A percentile compares a stretch with the other conserved stretches of the same genome.
Conservation (phyloP, 2,888 invertebrate species). For the Chelonus formosanus region DNA sequence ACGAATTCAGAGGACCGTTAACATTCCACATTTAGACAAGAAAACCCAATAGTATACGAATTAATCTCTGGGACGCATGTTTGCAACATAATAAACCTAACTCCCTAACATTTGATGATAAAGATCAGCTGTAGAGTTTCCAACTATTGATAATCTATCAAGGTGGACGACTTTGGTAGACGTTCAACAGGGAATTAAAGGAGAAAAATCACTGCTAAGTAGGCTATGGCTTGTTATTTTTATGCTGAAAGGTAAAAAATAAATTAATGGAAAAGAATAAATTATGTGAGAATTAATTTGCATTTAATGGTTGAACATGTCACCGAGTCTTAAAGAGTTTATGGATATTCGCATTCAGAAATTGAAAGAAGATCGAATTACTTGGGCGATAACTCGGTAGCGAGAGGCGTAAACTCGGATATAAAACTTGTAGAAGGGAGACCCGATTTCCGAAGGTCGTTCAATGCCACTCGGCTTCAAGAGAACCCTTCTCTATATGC, state of each 20-base stretch:
- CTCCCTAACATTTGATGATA: too few relatives aligned
- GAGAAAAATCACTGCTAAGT: background rate
- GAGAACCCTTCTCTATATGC: constrained; percentile 10
- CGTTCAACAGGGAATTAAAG: too few relatives aligned
- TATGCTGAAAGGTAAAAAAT: too few relatives aligned
- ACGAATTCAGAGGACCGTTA: too few relatives aligned
- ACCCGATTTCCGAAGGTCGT: constrained; percentile 57
- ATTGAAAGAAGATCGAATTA: constrained; percentile 26
- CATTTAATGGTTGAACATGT: constrained; percentile 13
- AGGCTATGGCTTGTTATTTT: background rate
- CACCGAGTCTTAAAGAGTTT: background rate
- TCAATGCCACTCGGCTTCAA: constrained; percentile 51
- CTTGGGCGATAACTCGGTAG: constrained; percentile 29
- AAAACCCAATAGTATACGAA: too few relatives aligned
- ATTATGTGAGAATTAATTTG: background rate
- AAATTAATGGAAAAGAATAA: background rate
- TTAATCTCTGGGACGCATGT: too few relatives aligned
- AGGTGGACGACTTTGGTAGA: too few relatives aligned
- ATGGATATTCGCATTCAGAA: background rate
- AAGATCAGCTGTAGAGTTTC: too few relatives aligned
- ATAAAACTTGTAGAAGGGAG: constrained; percentile 38
- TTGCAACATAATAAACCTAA: too few relatives aligned
- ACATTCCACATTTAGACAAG: too few relatives aligned
- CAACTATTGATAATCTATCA: too few relatives aligned
- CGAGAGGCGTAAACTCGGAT: constrained; percentile 7